Conservation (phyloP, 2,113 vertebrate genomes). For the Phocoena phocoena region DNA sequence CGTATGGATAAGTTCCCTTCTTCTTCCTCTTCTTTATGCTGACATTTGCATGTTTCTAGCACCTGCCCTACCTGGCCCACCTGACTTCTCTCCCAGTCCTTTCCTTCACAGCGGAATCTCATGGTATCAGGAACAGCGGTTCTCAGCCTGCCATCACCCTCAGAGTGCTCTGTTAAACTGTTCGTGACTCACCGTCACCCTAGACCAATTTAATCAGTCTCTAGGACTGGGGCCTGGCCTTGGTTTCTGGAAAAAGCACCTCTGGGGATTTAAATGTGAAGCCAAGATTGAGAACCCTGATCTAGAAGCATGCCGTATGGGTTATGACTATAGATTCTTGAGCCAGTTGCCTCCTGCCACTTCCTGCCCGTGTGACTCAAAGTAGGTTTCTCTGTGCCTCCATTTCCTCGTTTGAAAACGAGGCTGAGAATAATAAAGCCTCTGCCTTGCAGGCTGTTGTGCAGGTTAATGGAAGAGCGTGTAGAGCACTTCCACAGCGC, state of each 20-base stretch:
- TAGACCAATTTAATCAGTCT: background rate
- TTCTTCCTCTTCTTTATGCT: background rate
- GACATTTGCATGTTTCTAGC: background rate
- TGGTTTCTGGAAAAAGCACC: background rate
- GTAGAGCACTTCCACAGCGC: no score
- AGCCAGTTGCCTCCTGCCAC: background rate
- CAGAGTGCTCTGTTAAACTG: background rate
- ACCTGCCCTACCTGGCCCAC: background rate
- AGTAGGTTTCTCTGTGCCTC: background rate
- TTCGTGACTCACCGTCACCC: background rate
- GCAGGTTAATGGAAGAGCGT: background rate
- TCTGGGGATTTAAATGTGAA: background rate
- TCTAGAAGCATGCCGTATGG: background rate
- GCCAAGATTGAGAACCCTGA: background rate
- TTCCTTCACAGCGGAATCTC: background rate
- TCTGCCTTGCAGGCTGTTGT: background rate
- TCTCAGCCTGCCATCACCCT: background rate
- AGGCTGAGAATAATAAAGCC: background rate
- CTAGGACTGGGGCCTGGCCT: background rate
- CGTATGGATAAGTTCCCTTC: background rate
- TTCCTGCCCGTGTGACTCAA: background rate
- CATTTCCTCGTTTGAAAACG: background rate
- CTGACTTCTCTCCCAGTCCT: background rate
- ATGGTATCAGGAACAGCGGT: no score
- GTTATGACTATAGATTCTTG: background rate